Conservation (phyloP, 2,113 vertebrate species). For the Crotalus tigris region DNA sequence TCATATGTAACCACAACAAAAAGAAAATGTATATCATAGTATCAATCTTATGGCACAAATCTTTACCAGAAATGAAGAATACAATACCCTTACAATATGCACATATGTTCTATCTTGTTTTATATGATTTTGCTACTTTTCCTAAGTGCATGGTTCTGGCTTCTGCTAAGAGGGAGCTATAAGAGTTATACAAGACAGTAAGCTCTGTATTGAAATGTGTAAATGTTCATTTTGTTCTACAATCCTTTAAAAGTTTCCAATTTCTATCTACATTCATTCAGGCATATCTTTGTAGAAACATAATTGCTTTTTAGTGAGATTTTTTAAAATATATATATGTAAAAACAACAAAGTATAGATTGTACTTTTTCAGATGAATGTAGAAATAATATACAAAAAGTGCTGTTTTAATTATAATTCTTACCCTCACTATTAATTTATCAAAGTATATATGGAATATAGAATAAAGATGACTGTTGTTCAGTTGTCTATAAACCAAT, state of each 20-base stretch:
- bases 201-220: background rate
- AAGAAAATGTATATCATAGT: background rate
- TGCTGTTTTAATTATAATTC: background rate
- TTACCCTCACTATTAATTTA: background rate
- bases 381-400: background rate
- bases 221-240: background rate
- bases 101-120: background rate
- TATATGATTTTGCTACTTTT: background rate
- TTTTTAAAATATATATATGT: background rate
- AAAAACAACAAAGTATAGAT: background rate
- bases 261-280: background rate
- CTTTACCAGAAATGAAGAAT: background rate
- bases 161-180: background rate
- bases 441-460: background rate
- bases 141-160: background rate
- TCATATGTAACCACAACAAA: background rate
- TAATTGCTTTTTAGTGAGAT: background rate
- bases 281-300: background rate
- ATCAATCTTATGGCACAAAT: background rate
- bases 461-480: background rate
- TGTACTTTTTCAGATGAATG: background rate
- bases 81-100: background rate
- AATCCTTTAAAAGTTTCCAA: background rate
- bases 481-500: background rate
- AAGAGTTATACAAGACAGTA: background rate